Evolutionary conservation across 2,797 vertebrate species (phyloP).

Genomic region (Pipistrellus kuhlii): DNA sequence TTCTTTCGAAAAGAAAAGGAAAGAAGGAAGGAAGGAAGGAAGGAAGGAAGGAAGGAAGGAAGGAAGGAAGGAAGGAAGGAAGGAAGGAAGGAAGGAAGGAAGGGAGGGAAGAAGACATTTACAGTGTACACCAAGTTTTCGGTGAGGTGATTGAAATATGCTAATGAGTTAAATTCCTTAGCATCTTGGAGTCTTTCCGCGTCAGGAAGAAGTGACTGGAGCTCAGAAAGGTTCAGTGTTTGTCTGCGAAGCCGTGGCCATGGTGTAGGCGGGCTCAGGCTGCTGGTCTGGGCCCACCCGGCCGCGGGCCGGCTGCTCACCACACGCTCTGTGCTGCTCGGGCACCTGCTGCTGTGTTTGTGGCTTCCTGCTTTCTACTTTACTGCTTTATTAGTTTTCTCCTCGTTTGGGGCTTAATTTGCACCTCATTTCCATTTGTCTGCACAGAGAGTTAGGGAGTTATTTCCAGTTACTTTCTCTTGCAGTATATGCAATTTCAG

Average conservation of each 20-base stretch:
- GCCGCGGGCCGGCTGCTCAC: not conserved
- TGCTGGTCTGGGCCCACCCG: not conserved
- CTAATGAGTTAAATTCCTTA: not conserved
- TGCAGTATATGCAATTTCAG: not conserved
- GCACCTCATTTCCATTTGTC: not conserved
- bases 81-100: not conserved
- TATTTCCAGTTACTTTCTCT: not conserved
- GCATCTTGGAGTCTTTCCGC: not conserved
- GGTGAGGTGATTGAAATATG: not conserved
- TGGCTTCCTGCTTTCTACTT: not conserved
- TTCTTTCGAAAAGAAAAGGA: not conserved
- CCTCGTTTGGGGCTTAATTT: not conserved
- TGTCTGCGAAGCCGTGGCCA: not conserved
- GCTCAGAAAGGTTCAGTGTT: not conserved
- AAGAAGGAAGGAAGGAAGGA: not conserved
- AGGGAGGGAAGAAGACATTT: not conserved
- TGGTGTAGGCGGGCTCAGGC: not conserved
- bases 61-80: not conserved
- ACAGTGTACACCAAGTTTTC: not conserved
- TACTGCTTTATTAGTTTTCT: not conserved
- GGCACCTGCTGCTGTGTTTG: not conserved
- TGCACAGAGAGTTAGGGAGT: not conserved
- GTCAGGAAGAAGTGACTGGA: not conserved
- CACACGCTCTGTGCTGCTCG: fast-evolving
- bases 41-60: not conserved